Evolutionary conservation across 2,888 invertebrate species (phyloP), one percentile per base, ranked within the genome.

Genomic region (Drosophila anomalata): DNA sequence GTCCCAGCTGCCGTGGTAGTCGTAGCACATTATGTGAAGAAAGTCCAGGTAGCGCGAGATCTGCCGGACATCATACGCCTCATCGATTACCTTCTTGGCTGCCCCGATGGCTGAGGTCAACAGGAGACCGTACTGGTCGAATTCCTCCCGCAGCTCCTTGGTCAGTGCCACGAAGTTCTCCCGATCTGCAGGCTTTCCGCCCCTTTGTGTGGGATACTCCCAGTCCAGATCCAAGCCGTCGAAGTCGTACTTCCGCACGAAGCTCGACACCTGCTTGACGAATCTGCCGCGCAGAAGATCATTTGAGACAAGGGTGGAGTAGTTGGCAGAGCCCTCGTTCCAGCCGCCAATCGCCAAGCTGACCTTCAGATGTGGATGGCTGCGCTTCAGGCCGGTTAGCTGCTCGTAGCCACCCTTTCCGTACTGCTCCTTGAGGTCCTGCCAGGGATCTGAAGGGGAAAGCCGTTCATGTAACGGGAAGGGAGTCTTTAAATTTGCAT

Each of bases 1-100:
- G 79, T 97, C 96, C 97, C 97, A 97, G 6, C 95, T 94, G 0
- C 97, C 97, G 78, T 97, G 96, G 90, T 97, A 97, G 90, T 97
- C 97, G 90, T 97, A 97, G 70, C 96, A 95, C 97, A 97, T 97
- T 89, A 97, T 94, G 79, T 97, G 96, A 39, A 97, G 93, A 60
- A 93, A 94, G 89, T 96, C 95, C 42, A 96, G 90, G 87, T 95
- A 94, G 0, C 94, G 91, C 14, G 95, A 94, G 12, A 97, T 92
- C 73, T 94, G 94, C 6, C 94, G 92, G 12, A 97, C 93, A 89
- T 97, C 95, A 86, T 97, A 97, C 0, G 95, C 96, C 1, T 93
- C 91, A 70, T 96, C 95, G 86, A 97, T 96, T 0, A 95, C 96
- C 29, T 93, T 93, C 86, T 95, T 95, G 0, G 95, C 95, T 0